Conservation (phyloP, 2,888 invertebrate species). For the Thalpophila matura region DNA sequence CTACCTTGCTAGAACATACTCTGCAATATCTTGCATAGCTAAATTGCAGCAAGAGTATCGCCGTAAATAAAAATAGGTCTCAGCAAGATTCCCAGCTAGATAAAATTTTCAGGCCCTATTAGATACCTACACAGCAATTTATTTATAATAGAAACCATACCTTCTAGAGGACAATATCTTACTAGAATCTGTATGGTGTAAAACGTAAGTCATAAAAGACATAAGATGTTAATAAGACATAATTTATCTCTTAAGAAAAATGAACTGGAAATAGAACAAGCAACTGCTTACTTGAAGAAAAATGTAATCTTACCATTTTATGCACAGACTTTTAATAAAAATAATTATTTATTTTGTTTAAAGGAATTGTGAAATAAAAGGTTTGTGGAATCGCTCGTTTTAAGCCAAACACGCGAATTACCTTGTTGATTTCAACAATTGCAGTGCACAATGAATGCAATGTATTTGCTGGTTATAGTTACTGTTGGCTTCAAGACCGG, state of each 20-base stretch:
- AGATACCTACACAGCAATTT: too few species aligned
- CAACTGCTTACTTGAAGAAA: neutral
- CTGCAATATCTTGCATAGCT: too few species aligned
- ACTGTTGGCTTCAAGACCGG: conserved; percentile 4
- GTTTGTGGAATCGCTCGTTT: neutral
- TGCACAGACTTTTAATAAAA: neutral
- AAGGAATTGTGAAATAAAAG: neutral
- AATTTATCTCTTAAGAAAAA: conserved; percentile 5
- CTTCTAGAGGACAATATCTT: too few species aligned
- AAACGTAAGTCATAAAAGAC: conserved; percentile 4
- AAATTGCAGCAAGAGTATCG: too few species aligned
- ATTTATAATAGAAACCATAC: too few species aligned
- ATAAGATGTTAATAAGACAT: neutral
- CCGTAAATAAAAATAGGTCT: too few species aligned
- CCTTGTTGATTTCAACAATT: conserved; percentile 1
- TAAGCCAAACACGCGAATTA: neutral
- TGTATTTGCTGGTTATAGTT: neutral
- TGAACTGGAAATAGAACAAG: conserved; percentile 2
- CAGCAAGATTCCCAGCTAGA: too few species aligned
- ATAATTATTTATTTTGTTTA: neutral
- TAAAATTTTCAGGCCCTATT: too few species aligned
- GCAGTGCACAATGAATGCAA: neutral
- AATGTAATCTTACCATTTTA: neutral
- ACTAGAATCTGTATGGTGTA: conserved; percentile 1
- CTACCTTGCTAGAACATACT: too few species aligned